These are phyloP conservation scores for Axea sp. DNA, from an alignment of 2,888 invertebrate species.

Conservation along the genomic window DNA sequence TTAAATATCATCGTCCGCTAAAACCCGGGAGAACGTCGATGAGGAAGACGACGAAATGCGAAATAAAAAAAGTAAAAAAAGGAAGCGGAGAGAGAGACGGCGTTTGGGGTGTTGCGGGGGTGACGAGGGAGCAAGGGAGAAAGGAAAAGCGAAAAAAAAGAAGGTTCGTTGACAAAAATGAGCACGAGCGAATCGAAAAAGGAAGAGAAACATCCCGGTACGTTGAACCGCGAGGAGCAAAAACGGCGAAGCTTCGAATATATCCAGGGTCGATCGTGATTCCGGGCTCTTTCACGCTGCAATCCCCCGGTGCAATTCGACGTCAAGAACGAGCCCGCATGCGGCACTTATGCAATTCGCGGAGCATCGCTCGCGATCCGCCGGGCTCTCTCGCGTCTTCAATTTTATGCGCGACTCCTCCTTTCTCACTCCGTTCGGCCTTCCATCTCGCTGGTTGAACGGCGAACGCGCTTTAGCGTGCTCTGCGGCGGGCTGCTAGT, in stretches of 20 bases:
- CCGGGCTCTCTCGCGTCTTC: slow-evolving; percentile 24
- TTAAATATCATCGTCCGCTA: slow-evolving; percentile 21
- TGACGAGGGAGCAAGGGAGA: too few species aligned
- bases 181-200: slow-evolving; percentile 9
- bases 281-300: slow-evolving; percentile 19
- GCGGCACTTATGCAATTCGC: slow-evolving; percentile 59
- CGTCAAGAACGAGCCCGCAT: slow-evolving; percentile 34
- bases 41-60: background rate
- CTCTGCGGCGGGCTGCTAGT: slow-evolving; percentile 25
- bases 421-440: slow-evolving; percentile 27
- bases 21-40: slow-evolving; percentile 3
- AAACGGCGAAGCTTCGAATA: slow-evolving; percentile 20
- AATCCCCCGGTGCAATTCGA: slow-evolving; percentile 44
- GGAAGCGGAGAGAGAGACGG: too few species aligned
- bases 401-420: slow-evolving; percentile 33
- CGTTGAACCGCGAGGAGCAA: slow-evolving; percentile 42
- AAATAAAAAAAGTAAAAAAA: background rate
- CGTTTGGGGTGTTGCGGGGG: too few species aligned
- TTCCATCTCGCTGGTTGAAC: slow-evolving; percentile 63
- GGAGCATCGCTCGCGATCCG: too few species aligned
- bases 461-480: slow-evolving; percentile 42
- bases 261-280: slow-evolving; percentile 28
- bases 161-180: background rate
- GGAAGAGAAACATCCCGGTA: slow-evolving; percentile 32
- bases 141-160: background rate